Percentiles rank a stretch among this genome's conserved stretches.
Evolutionary conservation across 1,140 invertebrate genomes (phyloP).

Genomic region (Cyclargus thomasi): DNA sequence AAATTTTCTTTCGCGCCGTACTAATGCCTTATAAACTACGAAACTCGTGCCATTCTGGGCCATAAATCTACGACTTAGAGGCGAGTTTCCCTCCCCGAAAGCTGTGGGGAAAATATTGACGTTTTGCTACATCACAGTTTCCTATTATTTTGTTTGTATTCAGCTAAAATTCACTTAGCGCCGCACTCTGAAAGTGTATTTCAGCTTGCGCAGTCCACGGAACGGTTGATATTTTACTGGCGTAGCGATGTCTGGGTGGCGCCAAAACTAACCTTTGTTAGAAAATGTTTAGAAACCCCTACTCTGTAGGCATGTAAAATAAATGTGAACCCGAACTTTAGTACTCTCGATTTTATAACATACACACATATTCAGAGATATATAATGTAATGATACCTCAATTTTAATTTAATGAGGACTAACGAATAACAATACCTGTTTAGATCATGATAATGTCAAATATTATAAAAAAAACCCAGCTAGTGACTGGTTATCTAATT

Average conservation of each 20-base stretch:
- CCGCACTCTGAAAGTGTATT: slow-evolving; percentile 10
- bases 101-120: slow-evolving; percentile 19
- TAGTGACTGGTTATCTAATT: too few relatives aligned
- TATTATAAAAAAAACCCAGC: too few relatives aligned
- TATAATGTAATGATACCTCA: too few relatives aligned
- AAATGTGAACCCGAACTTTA: too few relatives aligned
- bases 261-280: slow-evolving; percentile 43
- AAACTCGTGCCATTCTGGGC: neutral
- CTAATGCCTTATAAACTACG: slow-evolving; percentile 31
- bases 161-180: slow-evolving; percentile 2
- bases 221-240: slow-evolving; percentile 40
- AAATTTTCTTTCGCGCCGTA: slow-evolving; percentile 32
- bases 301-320: too few relatives aligned
- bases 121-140: slow-evolving; percentile 18
- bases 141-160: slow-evolving; percentile 9
- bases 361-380: too few relatives aligned
- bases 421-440: too few relatives aligned
- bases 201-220: slow-evolving; percentile 13
- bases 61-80: slow-evolving; percentile 13
- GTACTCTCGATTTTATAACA: too few relatives aligned
- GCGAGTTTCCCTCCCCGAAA: slow-evolving; percentile 20
- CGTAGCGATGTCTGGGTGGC: slow-evolving; percentile 61
- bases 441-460: too few relatives aligned
- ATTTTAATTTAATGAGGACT: too few relatives aligned
- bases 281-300: too few relatives aligned